Conservation (phyloP, 2,888 invertebrate species). For the Teleiodes luculella region DNA sequence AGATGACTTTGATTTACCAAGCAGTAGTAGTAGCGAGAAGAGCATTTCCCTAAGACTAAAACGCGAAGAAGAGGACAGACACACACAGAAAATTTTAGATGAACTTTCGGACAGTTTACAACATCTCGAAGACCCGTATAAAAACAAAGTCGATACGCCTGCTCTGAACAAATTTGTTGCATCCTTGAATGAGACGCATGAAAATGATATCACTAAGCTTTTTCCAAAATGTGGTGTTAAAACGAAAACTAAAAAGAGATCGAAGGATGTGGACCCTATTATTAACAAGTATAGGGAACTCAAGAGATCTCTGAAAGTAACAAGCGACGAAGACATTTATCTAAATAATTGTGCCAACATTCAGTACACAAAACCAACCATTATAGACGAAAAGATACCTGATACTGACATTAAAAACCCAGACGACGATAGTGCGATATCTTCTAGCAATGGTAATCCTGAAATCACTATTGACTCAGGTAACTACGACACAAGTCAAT, state of each 20-base stretch:
- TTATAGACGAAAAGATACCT: constrained; percentile 54
- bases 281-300: constrained; percentile 72
- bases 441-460: constrained; percentile 70
- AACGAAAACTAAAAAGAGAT: constrained; percentile 72
- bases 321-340: constrained; percentile 65
- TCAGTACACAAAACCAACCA: constrained; percentile 56
- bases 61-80: constrained; percentile 69
- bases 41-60: constrained; percentile 73
- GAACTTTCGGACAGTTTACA: constrained; percentile 73
- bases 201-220: constrained; percentile 66
- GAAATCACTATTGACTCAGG: constrained; percentile 74
- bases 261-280: constrained; percentile 70
- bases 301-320: constrained; percentile 67
- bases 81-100: constrained; percentile 70
- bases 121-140: constrained; percentile 80
- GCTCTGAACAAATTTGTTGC: constrained; percentile 66
- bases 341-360: constrained; percentile 71
- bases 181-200: constrained; percentile 72
- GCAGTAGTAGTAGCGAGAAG: constrained; percentile 72
- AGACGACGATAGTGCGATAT: constrained; percentile 72
- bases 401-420: constrained; percentile 66
- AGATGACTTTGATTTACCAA: constrained; percentile 73
- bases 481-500: constrained; percentile 69
- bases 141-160: constrained; percentile 59
- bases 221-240: constrained; percentile 73